Evolutionary conservation across 2,888 invertebrate species (phyloP).

Genomic region (Thera obeliscata): DNA sequence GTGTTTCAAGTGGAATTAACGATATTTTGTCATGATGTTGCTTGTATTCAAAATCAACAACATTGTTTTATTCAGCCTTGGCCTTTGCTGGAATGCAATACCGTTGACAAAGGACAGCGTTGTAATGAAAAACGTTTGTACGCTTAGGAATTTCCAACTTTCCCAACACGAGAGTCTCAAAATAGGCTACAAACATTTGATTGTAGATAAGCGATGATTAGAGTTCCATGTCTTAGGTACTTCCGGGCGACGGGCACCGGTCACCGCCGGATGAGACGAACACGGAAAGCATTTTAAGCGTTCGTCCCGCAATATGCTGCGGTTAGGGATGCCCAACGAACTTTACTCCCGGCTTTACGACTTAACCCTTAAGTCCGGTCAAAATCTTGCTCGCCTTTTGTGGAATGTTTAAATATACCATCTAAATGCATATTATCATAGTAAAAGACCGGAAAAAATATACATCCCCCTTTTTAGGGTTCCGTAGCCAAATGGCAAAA

Average conservation of each 20-base stretch:
- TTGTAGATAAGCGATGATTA: conserved; percentile 68
- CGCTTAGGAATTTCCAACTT: conserved; percentile 42
- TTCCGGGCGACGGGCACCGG: conserved; percentile 65
- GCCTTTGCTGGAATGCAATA: conserved; percentile 30
- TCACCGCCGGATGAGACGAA: conserved; percentile 73
- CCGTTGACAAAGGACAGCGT: conserved; percentile 19
- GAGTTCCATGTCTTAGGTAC: conserved; percentile 68
- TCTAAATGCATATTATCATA: too few relatives aligned
- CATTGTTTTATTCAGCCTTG: conserved; percentile 31
- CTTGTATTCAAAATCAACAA: conserved; percentile 35
- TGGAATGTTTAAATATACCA: too few relatives aligned
- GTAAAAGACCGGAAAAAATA: too few relatives aligned
- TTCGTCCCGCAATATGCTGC: conserved; percentile 57
- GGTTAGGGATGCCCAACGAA: conserved; percentile 19
- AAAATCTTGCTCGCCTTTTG: conserved; percentile 24
- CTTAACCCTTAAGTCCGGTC: conserved; percentile 2
- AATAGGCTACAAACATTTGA: conserved; percentile 54
- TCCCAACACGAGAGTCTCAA: conserved; percentile 33
- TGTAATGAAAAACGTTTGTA: conserved; percentile 20
- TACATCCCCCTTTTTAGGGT: too few relatives aligned
- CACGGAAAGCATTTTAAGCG: conserved; percentile 84
- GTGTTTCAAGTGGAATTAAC: conserved; percentile 72
- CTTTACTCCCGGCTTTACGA: conserved; percentile 37
- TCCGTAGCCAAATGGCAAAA: too few relatives aligned
- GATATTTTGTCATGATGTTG: conserved; percentile 55